Conservation (phyloP, 2,113 vertebrate species). For the Tringa solitaria region DNA sequence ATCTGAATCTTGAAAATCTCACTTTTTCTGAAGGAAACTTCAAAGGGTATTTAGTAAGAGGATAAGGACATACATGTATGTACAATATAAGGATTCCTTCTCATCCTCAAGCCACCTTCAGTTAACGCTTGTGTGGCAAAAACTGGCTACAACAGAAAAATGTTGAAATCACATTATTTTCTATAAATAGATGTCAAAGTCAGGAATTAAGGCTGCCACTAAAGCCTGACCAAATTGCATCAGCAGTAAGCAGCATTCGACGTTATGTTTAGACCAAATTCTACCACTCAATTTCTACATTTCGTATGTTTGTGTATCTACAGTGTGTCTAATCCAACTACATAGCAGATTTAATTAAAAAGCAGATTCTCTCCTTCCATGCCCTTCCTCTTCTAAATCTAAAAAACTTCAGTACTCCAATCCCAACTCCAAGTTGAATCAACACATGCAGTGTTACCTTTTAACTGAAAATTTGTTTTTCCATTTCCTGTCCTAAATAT, state of each 20-base stretch:
- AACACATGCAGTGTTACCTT: neutral
- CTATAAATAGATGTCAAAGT: neutral
- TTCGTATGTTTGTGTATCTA: neutral
- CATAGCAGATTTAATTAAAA: neutral
- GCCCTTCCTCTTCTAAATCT: neutral
- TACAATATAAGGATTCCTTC: neutral
- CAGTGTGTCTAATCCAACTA: neutral
- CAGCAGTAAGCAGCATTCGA: neutral
- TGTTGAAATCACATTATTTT: neutral
- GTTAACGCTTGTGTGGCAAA: neutral
- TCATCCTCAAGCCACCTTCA: neutral
- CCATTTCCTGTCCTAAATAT: neutral
- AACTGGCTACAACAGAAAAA: neutral
- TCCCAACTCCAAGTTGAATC: neutral
- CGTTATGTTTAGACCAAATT: neutral
- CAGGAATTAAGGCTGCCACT: neutral
- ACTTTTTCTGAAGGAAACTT: neutral
- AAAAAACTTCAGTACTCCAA: neutral
- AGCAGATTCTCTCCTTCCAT: neutral
- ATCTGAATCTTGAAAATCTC: neutral
- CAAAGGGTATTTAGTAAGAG: neutral
- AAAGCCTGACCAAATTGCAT: neutral
- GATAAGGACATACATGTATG: neutral
- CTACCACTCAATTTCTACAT: neutral
- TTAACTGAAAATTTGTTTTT: neutral